phyloP scores from a whole-genome alignment of 2,888 invertebrate genomes.

The Idaea dimidiata region DNA sequence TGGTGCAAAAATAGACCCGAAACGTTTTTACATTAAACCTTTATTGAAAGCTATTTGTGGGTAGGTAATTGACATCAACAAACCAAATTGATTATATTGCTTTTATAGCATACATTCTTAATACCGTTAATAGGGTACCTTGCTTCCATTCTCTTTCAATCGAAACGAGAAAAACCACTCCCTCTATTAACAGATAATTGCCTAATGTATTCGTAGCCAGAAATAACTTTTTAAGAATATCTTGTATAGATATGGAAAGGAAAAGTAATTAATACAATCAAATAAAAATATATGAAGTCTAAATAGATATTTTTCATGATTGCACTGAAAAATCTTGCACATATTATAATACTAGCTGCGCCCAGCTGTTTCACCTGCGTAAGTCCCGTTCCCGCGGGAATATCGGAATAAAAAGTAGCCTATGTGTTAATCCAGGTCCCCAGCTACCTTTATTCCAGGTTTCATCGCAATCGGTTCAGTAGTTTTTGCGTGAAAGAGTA shows the following conservation, averaged over 20 bases:
- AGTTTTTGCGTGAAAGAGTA: too few species aligned
- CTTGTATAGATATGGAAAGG: background rate
- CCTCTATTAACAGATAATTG: conserved; percentile 27
- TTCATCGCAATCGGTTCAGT: too few species aligned
- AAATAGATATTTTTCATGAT: too few species aligned
- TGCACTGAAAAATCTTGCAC: too few species aligned
- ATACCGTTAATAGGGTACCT: conserved; percentile 9
- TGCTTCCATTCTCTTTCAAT: conserved; percentile 34
- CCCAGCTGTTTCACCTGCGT: too few species aligned
- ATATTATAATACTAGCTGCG: too few species aligned
- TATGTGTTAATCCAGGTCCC: too few species aligned
- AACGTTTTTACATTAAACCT: conserved; percentile 3
- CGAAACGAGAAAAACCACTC: conserved; percentile 52
- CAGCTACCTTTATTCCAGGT: too few species aligned
- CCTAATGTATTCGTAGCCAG: background rate
- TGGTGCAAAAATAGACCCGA: background rate
- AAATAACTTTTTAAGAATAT: background rate
- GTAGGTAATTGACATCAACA: conserved; percentile 1
- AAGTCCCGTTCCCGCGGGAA: too few species aligned
- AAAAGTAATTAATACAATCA: background rate
- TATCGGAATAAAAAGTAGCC: too few species aligned
- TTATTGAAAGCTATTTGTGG: background rate
- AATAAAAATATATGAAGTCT: too few species aligned
- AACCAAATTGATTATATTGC: conserved; percentile 32
- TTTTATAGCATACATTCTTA: conserved; percentile 21